Evolutionary conservation across 2,113 vertebrate genomes (phyloP).

Genomic region (Origma solitaria): DNA sequence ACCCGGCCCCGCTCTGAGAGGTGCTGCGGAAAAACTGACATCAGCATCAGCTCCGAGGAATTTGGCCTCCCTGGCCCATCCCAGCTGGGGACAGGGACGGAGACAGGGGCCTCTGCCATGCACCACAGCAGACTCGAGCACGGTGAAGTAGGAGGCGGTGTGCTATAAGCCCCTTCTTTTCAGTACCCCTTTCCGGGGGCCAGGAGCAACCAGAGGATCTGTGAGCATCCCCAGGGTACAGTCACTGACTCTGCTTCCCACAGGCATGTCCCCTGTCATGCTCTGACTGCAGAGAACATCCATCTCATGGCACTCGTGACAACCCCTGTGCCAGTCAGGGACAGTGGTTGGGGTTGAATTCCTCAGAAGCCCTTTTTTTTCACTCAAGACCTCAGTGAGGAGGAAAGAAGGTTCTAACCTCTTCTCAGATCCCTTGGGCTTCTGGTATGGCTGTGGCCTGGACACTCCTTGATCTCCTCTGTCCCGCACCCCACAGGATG

Average conservation of each 20-base stretch:
- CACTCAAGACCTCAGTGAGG: not conserved
- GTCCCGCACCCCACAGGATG: not conserved
- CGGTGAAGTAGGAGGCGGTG: rapidly evolving
- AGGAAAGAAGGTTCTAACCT: not conserved
- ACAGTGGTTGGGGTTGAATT: not conserved
- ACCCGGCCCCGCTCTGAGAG: not conserved
- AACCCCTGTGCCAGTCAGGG: not conserved
- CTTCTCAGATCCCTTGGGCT: not conserved
- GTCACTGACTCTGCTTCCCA: not conserved
- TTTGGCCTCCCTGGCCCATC: not conserved
- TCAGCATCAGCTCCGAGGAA: not conserved
- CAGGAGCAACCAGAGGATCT: not conserved
- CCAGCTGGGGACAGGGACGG: not conserved
- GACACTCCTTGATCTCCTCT: not conserved
- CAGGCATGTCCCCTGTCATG: rapidly evolving
- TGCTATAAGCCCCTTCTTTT: not conserved
- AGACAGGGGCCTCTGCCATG: not conserved
- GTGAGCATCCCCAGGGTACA: not conserved
- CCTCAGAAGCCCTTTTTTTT: not conserved
- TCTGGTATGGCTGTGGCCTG: not conserved
- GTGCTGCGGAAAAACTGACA: conserved; percentile 6
- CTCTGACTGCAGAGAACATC: not conserved
- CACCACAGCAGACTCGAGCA: not conserved
- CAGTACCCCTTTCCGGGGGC: rapidly evolving
- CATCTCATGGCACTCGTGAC: not conserved